Evolutionary conservation across 2,797 vertebrate genomes (phyloP), one percentile per base, ranked within the genome.

Genomic region (Mormyrops boulengeri): DNA sequence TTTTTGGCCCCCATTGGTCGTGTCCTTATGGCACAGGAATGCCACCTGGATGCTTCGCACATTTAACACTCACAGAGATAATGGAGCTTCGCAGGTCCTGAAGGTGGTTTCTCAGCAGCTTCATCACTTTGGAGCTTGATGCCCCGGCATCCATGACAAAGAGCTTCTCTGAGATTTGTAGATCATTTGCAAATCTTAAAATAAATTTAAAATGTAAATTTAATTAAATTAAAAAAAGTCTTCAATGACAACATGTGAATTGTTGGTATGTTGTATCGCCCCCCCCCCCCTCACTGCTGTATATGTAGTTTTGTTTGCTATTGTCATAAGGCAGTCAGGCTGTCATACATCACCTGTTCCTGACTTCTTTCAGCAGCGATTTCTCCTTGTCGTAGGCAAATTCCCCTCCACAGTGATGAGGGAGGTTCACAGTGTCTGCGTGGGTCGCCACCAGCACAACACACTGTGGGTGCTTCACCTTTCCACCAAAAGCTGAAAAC

Each of bases 41-140:
- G 11, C 22, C 84, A 50, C 50, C 52, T 30, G 22, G 26, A 53
- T 1, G n/a, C 17, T 26, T 26, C 4, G 22, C 22, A 30, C 47
- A 8, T 30, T 8, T 2, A 6, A 53, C 89, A 95, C 98, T 97
- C 95, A 99, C 98, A 26, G 96, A 97, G 94, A 99, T 93, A 57
- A 98, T 95, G 92, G 93, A 95, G 94, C 93, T 95, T 89, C 98
- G 96, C 14, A 98, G 96, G 91, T 99, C 98, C 91, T 97, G 98
- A 88, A 99, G 95, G 90, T 99, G 97, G 92, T 93, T 98, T 93
- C 97, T 96, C 87, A 99, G 96, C 26, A 98, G 96, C 94, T 98
- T 99, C 93, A 99, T 95, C 93, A 99, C 98, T 96, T 96, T 99
- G 2, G 98, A 99, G 90, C 97, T 98, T n/a, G 98, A 98, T 22